Evolutionary conservation across 1,140 invertebrate species (phyloP).

Genomic region (Drosophila prosaltans): DNA sequence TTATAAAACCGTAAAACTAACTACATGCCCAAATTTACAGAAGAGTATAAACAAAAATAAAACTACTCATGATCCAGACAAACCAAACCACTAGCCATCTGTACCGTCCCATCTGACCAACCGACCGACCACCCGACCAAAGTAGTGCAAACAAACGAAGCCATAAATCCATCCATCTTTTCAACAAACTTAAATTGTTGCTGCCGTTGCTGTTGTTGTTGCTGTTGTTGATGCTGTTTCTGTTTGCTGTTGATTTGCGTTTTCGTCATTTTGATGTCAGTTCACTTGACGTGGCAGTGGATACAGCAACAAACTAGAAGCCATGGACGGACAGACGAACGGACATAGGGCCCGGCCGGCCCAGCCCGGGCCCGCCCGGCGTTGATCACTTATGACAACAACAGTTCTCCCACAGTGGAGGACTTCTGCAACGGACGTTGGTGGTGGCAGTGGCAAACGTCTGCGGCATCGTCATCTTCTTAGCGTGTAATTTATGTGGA

Average conservation of each 20-base stretch:
- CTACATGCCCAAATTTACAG: neutral
- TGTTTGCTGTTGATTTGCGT: slow-evolving; percentile 81
- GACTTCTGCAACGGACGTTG: slow-evolving; percentile 4
- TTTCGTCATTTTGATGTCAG: slow-evolving; percentile 81
- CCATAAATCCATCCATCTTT: slow-evolving; percentile 80
- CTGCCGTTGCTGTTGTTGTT: neutral
- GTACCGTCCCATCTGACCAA: neutral
- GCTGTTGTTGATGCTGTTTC: slow-evolving; percentile 37
- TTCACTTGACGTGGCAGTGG: slow-evolving; percentile 70
- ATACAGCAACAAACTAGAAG: slow-evolving; percentile 50
- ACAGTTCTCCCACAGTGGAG: slow-evolving; percentile 36
- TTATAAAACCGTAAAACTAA: neutral
- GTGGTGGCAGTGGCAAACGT: slow-evolving; percentile 16
- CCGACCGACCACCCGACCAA: slow-evolving; percentile 13
- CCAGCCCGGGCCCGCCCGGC: slow-evolving; percentile 43
- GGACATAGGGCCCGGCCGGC: neutral
- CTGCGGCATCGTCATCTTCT: slow-evolving; percentile 11
- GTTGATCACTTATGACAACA: slow-evolving; percentile 81
- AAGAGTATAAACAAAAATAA: neutral
- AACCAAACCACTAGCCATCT: neutral
- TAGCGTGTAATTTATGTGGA: slow-evolving; percentile 76
- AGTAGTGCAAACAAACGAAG: slow-evolving; percentile 43
- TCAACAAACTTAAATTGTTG: slow-evolving; percentile 64
- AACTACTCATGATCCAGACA: neutral
- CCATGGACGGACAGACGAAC: slow-evolving; percentile 18